A percentile compares a stretch with the other conserved stretches of the same genome.
These are phyloP conservation scores for Perizoma affinitatum DNA, from an alignment of 2,888 invertebrate genomes.

Conservation along the genomic window DNA sequence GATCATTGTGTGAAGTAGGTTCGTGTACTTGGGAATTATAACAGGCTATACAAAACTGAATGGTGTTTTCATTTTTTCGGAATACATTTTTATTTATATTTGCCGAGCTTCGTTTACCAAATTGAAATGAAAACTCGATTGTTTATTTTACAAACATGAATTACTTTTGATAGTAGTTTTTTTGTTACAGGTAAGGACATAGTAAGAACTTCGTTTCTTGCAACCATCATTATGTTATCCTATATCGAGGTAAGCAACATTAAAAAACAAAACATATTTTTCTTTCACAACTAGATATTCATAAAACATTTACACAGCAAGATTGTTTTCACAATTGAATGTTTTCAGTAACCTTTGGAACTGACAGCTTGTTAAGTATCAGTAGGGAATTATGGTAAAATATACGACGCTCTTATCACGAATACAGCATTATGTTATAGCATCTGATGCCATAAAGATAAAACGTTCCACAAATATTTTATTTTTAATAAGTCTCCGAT, in stretches of 20 bases:
- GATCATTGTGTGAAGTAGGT: constrained; percentile 52
- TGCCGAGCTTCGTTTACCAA: constrained; percentile 9
- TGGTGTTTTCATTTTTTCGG: constrained; percentile 23
- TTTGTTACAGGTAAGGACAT: constrained; percentile 47
- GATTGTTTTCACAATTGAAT: constrained; percentile 50
- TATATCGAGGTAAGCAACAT: constrained; percentile 3
- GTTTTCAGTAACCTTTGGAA: constrained; percentile 48
- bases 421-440: constrained; percentile 24
- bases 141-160: constrained; percentile 33
- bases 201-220: constrained; percentile 9
- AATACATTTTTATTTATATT: constrained; percentile 21
- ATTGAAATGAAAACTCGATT: constrained; percentile 23
- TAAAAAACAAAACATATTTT: neutral
- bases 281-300: constrained; percentile 41
- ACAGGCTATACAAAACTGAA: constrained; percentile 33
- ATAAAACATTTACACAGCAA: constrained; percentile 45
- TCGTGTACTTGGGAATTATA: constrained; percentile 49
- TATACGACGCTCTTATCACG: constrained; percentile 29
- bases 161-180: constrained; percentile 38
- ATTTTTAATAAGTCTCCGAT: constrained; percentile 10
- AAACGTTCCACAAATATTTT: constrained; percentile 10
- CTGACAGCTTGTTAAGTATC: constrained; percentile 42
- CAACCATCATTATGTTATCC: neutral
- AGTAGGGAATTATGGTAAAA: constrained; percentile 42
- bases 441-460: constrained; percentile 32